These are phyloP conservation scores for Molothrus aeneus DNA, from an alignment of 2,797 vertebrate species.

Conservation along the genomic window DNA sequence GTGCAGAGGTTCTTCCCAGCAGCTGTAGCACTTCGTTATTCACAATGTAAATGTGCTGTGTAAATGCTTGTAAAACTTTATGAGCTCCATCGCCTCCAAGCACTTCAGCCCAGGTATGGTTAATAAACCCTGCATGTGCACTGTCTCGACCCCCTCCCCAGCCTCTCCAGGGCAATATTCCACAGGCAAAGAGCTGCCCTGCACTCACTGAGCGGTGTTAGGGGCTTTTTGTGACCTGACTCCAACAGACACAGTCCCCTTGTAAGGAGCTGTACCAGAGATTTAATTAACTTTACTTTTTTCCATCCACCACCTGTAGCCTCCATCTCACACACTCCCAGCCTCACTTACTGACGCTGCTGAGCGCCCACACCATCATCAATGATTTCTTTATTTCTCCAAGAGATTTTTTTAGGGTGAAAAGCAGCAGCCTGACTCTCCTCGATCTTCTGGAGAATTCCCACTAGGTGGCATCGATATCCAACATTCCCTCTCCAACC, in stretches of 20 bases:
- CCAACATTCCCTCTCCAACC: not conserved
- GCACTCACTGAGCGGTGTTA: not conserved
- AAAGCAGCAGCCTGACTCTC: not conserved
- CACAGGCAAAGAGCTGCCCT: not conserved
- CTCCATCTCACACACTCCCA: not conserved
- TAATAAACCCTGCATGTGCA: not conserved
- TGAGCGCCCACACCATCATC: not conserved
- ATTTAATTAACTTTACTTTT: not conserved
- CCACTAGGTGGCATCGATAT: slow-evolving; percentile 59
- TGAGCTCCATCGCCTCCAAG: slow-evolving; percentile 15
- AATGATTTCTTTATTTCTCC: not conserved
- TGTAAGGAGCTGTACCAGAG: not conserved
- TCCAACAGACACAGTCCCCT: not conserved
- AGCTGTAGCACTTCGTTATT: slow-evolving; percentile 19
- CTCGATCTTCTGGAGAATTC: not conserved
- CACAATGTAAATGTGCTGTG: slow-evolving; percentile 35
- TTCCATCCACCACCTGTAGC: not conserved
- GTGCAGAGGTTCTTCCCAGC: not conserved
- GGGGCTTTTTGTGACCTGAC: not conserved
- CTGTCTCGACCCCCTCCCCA: not conserved
- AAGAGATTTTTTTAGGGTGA: fast-evolving
- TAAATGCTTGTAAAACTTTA: slow-evolving; percentile 60
- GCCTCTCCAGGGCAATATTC: not conserved
- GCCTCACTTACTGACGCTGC: not conserved
- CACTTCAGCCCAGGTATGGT: slow-evolving; percentile 14